phyloP scores from a whole-genome alignment of 2,113 vertebrate species.

The Trematocara unimaculatum region DNA sequence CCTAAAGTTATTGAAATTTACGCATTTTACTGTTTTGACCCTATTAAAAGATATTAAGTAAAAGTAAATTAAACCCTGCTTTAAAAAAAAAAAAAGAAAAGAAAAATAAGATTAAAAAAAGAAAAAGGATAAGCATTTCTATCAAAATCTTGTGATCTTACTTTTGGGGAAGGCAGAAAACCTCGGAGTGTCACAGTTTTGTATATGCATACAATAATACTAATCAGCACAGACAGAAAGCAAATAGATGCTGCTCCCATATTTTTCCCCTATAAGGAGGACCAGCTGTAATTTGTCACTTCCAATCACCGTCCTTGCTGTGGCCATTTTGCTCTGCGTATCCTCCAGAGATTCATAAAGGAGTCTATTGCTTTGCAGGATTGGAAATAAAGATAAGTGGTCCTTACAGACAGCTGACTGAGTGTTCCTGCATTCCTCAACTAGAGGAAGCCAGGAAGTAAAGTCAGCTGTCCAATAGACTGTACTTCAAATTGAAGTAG shows the following conservation, averaged over 20 bases:
- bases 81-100: neutral
- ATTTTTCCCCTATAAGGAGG: neutral
- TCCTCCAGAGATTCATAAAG: neutral
- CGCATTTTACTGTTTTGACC: neutral
- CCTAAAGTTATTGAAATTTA: neutral
- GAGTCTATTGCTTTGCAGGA: neutral
- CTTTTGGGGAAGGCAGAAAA: neutral
- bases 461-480: neutral
- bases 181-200: neutral
- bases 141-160: neutral
- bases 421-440: neutral
- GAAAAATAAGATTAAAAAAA: neutral
- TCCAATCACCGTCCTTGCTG: neutral
- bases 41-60: neutral
- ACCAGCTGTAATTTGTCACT: neutral
- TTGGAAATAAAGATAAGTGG: neutral
- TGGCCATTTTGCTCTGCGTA: neutral
- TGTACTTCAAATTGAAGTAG: neutral
- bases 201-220: neutral
- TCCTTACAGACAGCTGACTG: neutral
- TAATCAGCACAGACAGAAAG: neutral
- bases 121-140: neutral
- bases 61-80: neutral
- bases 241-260: neutral
- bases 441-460: neutral